phyloP scores from a whole-genome alignment of 2,797 vertebrate genomes.

The Crenichthys baileyi region DNA sequence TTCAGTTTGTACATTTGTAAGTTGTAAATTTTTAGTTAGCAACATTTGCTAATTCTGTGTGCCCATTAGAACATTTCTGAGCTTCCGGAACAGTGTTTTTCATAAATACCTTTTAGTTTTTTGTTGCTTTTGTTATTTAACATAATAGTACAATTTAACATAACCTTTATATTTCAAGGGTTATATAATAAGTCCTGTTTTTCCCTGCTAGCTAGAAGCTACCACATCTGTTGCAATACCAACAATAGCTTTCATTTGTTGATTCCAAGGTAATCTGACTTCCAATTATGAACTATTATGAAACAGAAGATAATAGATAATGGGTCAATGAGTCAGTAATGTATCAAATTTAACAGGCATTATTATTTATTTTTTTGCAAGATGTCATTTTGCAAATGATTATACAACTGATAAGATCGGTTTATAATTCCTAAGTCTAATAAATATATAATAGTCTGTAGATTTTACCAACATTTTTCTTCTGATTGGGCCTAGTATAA shows the following conservation, averaged over 20 bases:
- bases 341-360: background rate
- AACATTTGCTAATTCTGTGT: background rate
- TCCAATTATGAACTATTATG: background rate
- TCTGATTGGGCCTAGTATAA: too few relatives aligned
- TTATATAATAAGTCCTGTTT: background rate
- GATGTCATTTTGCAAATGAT: background rate
- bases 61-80: background rate
- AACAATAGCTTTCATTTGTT: background rate
- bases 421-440: too few relatives aligned
- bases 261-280: background rate
- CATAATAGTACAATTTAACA: background rate
- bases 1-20: background rate
- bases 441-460: too few relatives aligned
- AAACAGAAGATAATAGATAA: background rate
- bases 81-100: background rate
- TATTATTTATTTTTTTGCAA: background rate
- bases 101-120: background rate
- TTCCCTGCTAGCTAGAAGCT: background rate
- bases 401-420: too few relatives aligned
- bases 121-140: background rate
- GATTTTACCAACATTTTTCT: too few relatives aligned
- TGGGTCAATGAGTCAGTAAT: background rate
- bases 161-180: background rate
- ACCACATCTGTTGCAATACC: background rate
- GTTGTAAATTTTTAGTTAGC: too few relatives aligned